Evolutionary conservation across 2,113 vertebrate species (phyloP).

Genomic region (Theristicus caerulescens): DNA sequence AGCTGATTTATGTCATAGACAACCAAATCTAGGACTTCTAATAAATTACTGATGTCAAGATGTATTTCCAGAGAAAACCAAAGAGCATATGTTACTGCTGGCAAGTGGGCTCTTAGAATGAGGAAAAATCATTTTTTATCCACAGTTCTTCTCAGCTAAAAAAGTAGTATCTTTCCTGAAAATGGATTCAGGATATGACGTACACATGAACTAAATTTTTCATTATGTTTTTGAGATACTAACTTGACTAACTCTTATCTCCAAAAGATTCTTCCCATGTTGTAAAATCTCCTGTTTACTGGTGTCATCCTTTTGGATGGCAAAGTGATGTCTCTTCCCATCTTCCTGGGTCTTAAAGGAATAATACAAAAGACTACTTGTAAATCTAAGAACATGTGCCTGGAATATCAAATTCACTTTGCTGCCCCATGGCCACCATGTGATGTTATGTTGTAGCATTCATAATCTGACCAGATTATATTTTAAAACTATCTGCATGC

Average conservation of each 20-base stretch:
- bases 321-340: neutral
- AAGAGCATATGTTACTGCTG: neutral
- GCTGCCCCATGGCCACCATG: neutral
- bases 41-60: neutral
- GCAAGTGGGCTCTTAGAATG: neutral
- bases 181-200: neutral
- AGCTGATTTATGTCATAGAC: neutral
- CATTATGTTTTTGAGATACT: neutral
- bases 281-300: neutral
- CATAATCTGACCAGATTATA: neutral
- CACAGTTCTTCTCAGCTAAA: neutral
- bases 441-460: neutral
- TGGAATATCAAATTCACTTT: neutral
- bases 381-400: neutral
- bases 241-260: neutral
- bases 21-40: neutral
- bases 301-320: neutral
- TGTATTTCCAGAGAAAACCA: neutral
- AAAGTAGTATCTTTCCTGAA: neutral
- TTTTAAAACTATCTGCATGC: neutral
- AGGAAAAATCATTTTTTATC: neutral
- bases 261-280: neutral
- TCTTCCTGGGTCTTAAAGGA: neutral
- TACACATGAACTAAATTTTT: neutral
- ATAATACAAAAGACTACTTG: neutral